Base-by-base conservation (phyloP, 2,888 invertebrate species). In the Chromoteleia sp. region DNA sequence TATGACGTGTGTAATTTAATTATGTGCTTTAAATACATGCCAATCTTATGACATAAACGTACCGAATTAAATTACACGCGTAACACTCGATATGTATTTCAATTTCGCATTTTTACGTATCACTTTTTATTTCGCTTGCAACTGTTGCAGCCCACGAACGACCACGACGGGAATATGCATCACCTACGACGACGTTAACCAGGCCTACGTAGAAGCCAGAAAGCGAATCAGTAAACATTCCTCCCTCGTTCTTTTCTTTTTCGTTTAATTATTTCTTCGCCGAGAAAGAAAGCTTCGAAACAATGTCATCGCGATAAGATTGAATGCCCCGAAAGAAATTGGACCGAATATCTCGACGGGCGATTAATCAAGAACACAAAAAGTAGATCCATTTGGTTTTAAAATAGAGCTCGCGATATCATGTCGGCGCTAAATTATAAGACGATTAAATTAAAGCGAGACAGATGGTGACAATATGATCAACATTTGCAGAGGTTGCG, bases 121-220 rank as follows among this genome's bases (percentile, higher is more conserved):
- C n/a, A n/a, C n/a, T n/a, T n/a, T n/a, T n/a, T n/a, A n/a, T n/a
- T n/a, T n/a, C n/a, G n/a, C 12, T 41, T 43, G 10, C 7, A 4
- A n/a, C 36, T 65, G 73, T 82, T 76, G 5, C 93, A 96, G 95
- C 81, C 87, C 91, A 25, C 61, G 88, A 43, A 73, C 87, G 2
- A 82, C 84, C 88, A 95, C 94, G 86, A 94, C 95, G 59, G 94
- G 95, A 83, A 95, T 96, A 79, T 98, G 97, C 92, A 97, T 97
- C 90, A 97, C 97, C 3, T 97, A 96, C 91, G 97, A 97, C 87
- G 97, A 97, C 61, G 94, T 97, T 79, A 97, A 97, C 93, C 95
- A 96, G 86, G 97, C 97, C 48, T 97, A 97, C 92, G 92, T 96
- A 84, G 96, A 97, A 90, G 97, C 97, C 58, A 94, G 97, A 88